Conservation (phyloP, 2,888 invertebrate species). For the Phragmatobia fuliginosa region DNA sequence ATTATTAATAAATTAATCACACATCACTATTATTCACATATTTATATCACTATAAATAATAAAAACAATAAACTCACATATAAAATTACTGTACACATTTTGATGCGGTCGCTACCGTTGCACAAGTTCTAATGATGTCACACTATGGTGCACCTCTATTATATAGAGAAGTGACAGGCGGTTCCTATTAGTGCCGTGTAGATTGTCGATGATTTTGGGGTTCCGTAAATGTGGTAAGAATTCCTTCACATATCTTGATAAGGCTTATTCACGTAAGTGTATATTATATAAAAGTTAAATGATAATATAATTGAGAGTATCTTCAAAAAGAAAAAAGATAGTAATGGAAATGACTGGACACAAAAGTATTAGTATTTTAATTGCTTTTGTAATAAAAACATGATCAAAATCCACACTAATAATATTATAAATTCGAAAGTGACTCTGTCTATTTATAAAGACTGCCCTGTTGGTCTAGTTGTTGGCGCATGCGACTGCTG, state of each 20-base stretch:
- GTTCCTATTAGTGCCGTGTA: slow-evolving; percentile 48
- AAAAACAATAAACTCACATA: slow-evolving; percentile 74
- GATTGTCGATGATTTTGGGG: slow-evolving; percentile 48
- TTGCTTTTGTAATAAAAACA: not conserved
- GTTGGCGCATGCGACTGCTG: no score
- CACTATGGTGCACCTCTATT: slow-evolving; percentile 61
- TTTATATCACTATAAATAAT: slow-evolving; percentile 20
- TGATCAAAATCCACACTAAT: no score
- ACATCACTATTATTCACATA: slow-evolving; percentile 24
- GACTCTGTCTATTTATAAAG: no score
- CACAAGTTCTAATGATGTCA: slow-evolving; percentile 73
- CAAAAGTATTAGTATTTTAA: not conserved
- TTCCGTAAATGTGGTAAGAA: slow-evolving; percentile 28
- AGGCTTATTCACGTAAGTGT: not conserved
- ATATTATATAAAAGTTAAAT: not conserved
- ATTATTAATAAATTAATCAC: no score
- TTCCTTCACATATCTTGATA: not conserved
- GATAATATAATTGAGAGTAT: not conserved
- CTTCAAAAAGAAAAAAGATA: not conserved
- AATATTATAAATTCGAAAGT: no score
- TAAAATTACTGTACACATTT: slow-evolving; percentile 74
- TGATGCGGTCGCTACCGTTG: slow-evolving; percentile 59
- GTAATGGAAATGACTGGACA: not conserved
- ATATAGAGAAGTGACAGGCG: slow-evolving; percentile 77
- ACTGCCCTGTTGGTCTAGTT: no score